Percentiles rank a stretch among this genome's conserved stretches.
These are phyloP conservation scores for Drosophila rellima DNA, from an alignment of 2,888 invertebrate species.

Conservation along the genomic window DNA sequence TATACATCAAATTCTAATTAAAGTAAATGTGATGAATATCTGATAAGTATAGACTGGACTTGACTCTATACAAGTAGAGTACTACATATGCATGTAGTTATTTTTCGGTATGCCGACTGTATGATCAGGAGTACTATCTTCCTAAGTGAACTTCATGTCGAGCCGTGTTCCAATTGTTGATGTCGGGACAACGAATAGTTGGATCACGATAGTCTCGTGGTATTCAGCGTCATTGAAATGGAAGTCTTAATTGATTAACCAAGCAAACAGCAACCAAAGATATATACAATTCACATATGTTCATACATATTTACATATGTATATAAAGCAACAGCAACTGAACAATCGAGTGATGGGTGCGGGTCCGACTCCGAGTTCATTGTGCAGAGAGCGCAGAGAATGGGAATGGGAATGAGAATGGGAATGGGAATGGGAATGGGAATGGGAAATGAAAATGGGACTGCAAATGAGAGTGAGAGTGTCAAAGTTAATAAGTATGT, in stretches of 20 bases:
- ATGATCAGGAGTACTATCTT: background rate
- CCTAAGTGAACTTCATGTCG: background rate
- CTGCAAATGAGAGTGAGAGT: conserved; percentile 29
- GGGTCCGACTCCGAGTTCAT: conserved; percentile 37
- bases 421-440: conserved; percentile 4
- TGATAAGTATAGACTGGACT: no score
- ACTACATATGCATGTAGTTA: no score
- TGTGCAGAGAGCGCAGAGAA: conserved; percentile 32
- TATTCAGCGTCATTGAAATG: conserved; percentile 44
- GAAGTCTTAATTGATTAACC: conserved; percentile 67
- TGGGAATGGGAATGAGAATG: conserved; percentile 5
- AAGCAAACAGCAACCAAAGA: conserved; percentile 28
- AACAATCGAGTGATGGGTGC: conserved; percentile 30
- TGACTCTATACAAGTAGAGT: no score
- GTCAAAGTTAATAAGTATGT: background rate
- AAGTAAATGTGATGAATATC: no score
- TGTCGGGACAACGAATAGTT: background rate
- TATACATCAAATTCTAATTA: no score
- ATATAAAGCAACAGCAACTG: conserved; percentile 9
- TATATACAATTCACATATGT: no score
- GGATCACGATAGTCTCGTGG: conserved; percentile 34
- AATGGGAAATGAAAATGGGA: conserved; percentile 19
- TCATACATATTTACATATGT: background rate
- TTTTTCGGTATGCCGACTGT: no score
- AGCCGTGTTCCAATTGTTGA: conserved; percentile 1